Base-by-base conservation (phyloP, 1,140 invertebrate species). In the Ceratina calcarata region DNA sequence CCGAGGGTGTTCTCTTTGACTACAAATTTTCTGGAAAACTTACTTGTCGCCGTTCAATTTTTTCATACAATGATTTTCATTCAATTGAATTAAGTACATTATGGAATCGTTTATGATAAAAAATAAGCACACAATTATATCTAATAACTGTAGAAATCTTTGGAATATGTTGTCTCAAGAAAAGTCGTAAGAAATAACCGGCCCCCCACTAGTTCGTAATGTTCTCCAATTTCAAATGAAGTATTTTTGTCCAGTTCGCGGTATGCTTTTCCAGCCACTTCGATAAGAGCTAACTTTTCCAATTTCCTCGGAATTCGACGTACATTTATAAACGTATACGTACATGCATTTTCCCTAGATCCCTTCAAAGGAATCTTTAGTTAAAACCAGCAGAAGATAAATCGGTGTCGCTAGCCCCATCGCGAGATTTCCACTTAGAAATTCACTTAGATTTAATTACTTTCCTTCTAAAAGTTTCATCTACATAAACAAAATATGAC, bases 251-350 rank as follows among this genome's bases (percentile, higher is more conserved):
- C 51, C 20, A 20, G 18, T 24, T 27, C n/a, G 20, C 15, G 53
- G n/a, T 24, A 27, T 15, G 24, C 18, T 27, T 7, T 15, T 45
- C 10, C 37, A 45, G 37, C 53, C 24, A 68, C 62, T 49, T 82
- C 75, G 70, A 79, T 84, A 84, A 84, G 65, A 66, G 60, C 45
- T 57, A 84, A 84, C 82, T 84, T 84, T 84, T 82, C 75, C 80
- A 84, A 82, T 84, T 74, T 84, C 62, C 82, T 70, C 20, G 65
- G 64, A 82, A 82, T 82, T 84, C 82, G 65, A 79, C 74, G 73
- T 37, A 22, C 16, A 57, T 32, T 51, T 45, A 45, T 6, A 22
- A 18, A 57, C 49, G 51, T 45, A 10, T 10, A 45, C 37, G 8
- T 45, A 45, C 37, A 45, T 45, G 37, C 37, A 45, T 45, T 45